Evolutionary conservation across 2,797 vertebrate species (phyloP).

Genomic region (Hydrophis major): DNA sequence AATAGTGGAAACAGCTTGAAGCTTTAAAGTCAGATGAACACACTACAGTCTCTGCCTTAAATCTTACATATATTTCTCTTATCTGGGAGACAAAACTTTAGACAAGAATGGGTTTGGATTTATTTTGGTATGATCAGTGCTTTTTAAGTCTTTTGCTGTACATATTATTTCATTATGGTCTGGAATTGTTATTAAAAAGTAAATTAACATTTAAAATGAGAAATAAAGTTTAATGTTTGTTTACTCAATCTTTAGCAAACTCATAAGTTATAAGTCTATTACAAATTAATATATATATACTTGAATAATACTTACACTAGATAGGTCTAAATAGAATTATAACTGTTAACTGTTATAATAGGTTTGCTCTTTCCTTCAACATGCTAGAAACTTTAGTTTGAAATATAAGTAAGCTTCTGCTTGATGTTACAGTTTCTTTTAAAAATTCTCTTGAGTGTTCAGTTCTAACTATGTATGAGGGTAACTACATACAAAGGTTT

Average conservation of each 20-base stretch:
- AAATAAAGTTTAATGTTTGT: constrained; percentile 50
- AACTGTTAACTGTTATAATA: neutral
- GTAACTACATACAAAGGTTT: neutral
- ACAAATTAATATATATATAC: neutral
- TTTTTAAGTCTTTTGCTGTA: neutral
- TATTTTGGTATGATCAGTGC: constrained; percentile 3
- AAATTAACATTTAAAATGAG: constrained; percentile 36
- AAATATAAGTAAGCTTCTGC: constrained; percentile 42
- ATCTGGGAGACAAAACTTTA: constrained; percentile 30
- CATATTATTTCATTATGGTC: neutral
- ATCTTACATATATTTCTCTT: constrained; percentile 16
- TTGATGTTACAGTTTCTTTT: constrained; percentile 53
- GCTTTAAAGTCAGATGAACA: constrained; percentile 54
- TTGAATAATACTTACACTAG: neutral
- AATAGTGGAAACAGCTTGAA: constrained; percentile 54
- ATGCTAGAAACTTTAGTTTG: constrained; percentile 45
- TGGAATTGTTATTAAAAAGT: constrained; percentile 36
- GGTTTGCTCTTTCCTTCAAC: constrained; percentile 54
- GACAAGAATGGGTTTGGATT: constrained; percentile 13
- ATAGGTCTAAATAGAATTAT: neutral
- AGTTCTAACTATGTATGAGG: neutral
- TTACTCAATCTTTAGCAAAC: constrained; percentile 48
- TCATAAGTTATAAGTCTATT: neutral
- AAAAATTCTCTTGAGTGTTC: constrained; percentile 41
- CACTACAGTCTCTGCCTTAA: constrained; percentile 49